Conservation (phyloP, 2,888 invertebrate genomes). For the Lepetodrilus schrolli region DNA sequence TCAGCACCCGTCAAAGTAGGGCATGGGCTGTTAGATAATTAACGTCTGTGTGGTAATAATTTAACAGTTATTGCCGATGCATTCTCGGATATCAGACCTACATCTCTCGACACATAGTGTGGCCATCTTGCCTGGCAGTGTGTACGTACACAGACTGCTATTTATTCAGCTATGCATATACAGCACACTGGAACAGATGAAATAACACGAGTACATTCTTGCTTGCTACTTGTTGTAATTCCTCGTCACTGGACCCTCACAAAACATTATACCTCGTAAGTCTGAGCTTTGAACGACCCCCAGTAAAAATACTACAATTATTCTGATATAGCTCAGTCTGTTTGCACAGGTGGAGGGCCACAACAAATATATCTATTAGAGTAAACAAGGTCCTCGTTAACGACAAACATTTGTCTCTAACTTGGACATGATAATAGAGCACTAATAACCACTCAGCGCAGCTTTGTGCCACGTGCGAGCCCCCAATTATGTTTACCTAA, state of each 20-base stretch:
- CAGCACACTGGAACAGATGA: background rate
- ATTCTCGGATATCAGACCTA: too few relatives aligned
- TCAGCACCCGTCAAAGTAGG: too few relatives aligned
- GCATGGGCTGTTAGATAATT: too few relatives aligned
- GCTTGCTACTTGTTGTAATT: background rate
- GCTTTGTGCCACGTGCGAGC: slow-evolving; percentile 12
- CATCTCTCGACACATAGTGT: too few relatives aligned
- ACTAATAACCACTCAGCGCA: slow-evolving; percentile 1
- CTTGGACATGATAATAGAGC: slow-evolving; percentile 15
- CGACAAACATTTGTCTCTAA: slow-evolving; percentile 22
- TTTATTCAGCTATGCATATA: too few relatives aligned
- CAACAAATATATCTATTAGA: slow-evolving; percentile 19
- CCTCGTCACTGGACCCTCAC: background rate
- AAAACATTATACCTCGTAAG: background rate
- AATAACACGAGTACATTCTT: background rate
- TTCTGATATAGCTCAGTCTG: background rate
- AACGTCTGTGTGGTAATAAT: too few relatives aligned
- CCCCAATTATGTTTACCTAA: slow-evolving; percentile 7
- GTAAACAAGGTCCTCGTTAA: slow-evolving; percentile 18
- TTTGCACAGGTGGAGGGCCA: background rate
- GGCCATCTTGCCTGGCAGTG: too few relatives aligned
- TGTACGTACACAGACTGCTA: too few relatives aligned
- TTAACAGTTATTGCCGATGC: too few relatives aligned
- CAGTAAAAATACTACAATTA: background rate
- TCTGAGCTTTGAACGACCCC: background rate